These are phyloP conservation scores for Peromyscus maniculatus DNA, from an alignment of 2,113 vertebrate species.

Conservation along the genomic window DNA sequence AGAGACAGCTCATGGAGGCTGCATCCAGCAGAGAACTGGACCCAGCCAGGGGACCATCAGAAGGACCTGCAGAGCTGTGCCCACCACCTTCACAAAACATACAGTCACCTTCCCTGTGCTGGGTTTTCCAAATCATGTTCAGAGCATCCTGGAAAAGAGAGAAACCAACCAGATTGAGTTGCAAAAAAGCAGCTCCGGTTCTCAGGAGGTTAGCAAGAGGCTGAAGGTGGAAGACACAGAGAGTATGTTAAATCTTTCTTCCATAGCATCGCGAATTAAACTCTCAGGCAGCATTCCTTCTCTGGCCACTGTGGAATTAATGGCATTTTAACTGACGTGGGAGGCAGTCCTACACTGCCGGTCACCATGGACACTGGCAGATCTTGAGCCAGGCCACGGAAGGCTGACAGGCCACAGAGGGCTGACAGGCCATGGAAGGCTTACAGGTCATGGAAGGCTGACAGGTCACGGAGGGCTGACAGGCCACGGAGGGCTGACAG, in stretches of 20 bases:
- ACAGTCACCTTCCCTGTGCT: not conserved
- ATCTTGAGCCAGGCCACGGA: not conserved
- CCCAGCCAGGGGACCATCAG: accelerated
- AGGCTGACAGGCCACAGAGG: not conserved
- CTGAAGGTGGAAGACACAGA: not conserved
- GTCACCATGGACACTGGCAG: not conserved
- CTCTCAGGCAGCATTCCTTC: not conserved
- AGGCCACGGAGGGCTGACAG: not conserved
- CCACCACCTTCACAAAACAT: accelerated
- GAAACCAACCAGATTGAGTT: not conserved
- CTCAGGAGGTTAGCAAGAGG: not conserved
- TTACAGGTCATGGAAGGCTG: not conserved
- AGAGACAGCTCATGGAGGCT: too few species aligned
- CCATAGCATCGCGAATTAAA: not conserved
- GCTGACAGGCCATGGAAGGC: not conserved
- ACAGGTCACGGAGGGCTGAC: too few species aligned
- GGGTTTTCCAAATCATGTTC: not conserved
- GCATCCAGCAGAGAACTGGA: not conserved
- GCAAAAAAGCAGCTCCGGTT: conserved; percentile 75
- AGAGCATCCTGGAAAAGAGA: not conserved
- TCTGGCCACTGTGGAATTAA: not conserved
- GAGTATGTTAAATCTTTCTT: not conserved
- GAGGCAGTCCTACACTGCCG: not conserved
- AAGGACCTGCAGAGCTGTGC: accelerated
- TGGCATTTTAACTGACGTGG: not conserved